Conservation (phyloP, 2,888 invertebrate species). For the Drosophila tanythrix region DNA sequence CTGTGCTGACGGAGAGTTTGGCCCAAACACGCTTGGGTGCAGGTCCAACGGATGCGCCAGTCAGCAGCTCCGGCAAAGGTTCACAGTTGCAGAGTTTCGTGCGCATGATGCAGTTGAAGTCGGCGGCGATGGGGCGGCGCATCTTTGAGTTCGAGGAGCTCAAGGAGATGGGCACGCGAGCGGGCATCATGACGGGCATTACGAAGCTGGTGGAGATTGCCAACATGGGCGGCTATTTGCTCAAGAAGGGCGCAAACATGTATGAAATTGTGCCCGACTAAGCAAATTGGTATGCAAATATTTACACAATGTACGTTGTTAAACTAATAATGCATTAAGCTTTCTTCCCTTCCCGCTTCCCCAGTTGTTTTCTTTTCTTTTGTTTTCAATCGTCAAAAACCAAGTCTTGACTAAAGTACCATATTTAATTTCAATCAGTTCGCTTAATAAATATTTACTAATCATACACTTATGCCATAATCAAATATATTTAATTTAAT, state of each 20-base stretch:
- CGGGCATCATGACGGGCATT: constrained; percentile 87
- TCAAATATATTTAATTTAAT: not conserved
- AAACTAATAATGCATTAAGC: constrained; percentile 27
- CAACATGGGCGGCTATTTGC: constrained; percentile 93
- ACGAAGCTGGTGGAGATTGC: constrained; percentile 90
- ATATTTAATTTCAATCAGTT: constrained; percentile 12
- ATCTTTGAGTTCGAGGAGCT: constrained; percentile 92
- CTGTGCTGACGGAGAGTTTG: constrained; percentile 92
- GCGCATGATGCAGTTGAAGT: constrained; percentile 88
- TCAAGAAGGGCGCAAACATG: constrained; percentile 91
- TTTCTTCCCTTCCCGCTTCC: constrained; percentile 2
- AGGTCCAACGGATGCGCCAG: not conserved
- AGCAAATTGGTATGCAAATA: constrained; percentile 49
- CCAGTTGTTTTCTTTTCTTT: not conserved
- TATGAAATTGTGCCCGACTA: constrained; percentile 88
- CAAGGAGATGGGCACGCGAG: constrained; percentile 89
- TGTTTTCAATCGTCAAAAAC: constrained; percentile 7
- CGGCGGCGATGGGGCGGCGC: constrained; percentile 88
- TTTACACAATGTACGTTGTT: constrained; percentile 32
- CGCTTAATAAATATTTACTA: constrained; percentile 24
- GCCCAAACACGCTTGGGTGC: constrained; percentile 90
- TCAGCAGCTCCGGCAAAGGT: constrained; percentile 72
- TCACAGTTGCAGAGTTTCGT: constrained; percentile 90
- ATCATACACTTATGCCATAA: not conserved
- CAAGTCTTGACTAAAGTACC: constrained; percentile 3